Conservation (phyloP, 2,888 invertebrate genomes). For the Crepidodera aurea region DNA sequence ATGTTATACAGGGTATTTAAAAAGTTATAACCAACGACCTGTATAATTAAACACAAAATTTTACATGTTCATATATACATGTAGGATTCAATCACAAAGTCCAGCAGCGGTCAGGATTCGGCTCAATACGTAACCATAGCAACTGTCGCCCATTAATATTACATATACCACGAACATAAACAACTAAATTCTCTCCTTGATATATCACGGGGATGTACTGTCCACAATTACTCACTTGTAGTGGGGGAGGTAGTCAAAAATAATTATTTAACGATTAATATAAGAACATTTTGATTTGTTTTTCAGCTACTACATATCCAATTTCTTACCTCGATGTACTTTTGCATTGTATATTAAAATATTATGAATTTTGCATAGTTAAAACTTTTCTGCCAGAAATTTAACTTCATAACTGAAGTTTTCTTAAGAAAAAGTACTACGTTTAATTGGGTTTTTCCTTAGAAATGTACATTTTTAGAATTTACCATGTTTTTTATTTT, state of each 20-base stretch:
- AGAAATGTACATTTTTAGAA: neutral
- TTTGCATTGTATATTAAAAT: no score
- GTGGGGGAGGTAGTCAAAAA: neutral
- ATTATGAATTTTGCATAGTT: conserved; percentile 13
- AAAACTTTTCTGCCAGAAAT: conserved; percentile 16
- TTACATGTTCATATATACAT: no score
- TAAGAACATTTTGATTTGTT: no score
- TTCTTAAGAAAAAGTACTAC: neutral
- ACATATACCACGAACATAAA: neutral
- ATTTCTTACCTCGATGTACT: no score
- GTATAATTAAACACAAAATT: no score
- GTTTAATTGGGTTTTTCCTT: conserved; percentile 2
- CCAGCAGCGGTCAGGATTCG: neutral
- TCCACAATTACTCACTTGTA: neutral
- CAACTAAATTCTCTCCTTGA: neutral
- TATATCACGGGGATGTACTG: neutral
- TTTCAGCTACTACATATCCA: no score
- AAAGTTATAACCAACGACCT: no score
- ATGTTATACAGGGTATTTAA: no score
- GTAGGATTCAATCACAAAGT: no score
- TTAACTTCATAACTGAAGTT: conserved; percentile 13
- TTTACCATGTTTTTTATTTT: neutral
- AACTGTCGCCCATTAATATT: conserved; percentile 1
- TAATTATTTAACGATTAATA: no score
- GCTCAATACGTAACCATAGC: neutral